Conservation (phyloP, 2,797 vertebrate genomes). For the Jordanella pulchra region DNA sequence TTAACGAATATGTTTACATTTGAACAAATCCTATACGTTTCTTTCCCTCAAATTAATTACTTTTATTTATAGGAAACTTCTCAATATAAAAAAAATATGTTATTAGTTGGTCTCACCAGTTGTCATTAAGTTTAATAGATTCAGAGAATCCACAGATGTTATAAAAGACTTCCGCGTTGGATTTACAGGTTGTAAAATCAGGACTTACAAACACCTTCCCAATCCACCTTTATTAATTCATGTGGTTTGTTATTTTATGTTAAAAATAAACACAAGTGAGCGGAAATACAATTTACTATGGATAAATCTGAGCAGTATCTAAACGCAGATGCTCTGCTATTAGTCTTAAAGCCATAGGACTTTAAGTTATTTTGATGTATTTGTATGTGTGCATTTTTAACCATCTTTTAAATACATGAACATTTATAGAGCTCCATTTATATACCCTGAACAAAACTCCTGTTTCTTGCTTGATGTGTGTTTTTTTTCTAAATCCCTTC, state of each 20-base stretch:
- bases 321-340: neutral
- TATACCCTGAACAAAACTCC: neutral
- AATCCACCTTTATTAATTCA: neutral
- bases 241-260: neutral
- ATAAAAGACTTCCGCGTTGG: neutral
- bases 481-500: neutral
- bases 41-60: neutral
- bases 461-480: neutral
- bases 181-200: neutral
- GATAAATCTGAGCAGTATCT: neutral
- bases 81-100: neutral
- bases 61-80: neutral
- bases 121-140: neutral
- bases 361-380: neutral
- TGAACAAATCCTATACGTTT: no score
- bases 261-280: no score
- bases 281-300: no score
- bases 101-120: neutral
- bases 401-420: neutral
- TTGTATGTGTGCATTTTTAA: neutral
- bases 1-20: neutral
- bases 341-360: neutral
- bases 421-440: neutral
- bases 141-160: neutral
- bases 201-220: neutral